These are phyloP conservation scores for Plecotus auritus DNA, from an alignment of 2,113 vertebrate species.

Conservation along the genomic window DNA sequence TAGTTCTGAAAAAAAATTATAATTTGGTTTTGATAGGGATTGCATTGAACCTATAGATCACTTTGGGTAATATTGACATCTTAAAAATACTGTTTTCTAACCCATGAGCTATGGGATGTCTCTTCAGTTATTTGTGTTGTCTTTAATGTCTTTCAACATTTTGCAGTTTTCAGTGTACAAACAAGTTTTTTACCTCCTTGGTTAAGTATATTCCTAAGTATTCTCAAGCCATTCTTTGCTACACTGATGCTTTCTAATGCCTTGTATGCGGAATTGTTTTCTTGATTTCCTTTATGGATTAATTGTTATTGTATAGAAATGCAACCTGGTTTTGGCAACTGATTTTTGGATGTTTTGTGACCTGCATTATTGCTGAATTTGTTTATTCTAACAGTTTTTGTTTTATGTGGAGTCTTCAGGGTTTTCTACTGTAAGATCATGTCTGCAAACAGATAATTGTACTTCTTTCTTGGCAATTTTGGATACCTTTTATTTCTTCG, in stretches of 20 bases:
- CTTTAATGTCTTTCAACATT: background rate
- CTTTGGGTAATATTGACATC: background rate
- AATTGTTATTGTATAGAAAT: background rate
- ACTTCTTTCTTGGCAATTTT: background rate
- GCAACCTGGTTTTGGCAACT: background rate
- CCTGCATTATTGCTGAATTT: background rate
- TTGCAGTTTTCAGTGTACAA: background rate
- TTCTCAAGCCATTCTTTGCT: background rate
- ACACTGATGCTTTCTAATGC: background rate
- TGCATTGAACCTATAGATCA: too few relatives aligned
- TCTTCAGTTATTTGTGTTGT: background rate
- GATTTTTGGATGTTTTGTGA: background rate
- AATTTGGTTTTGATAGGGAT: too few relatives aligned
- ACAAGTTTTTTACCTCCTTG: background rate
- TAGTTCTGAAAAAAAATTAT: too few relatives aligned
- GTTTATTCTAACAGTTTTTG: background rate
- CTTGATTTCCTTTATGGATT: background rate
- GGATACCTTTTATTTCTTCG: too few relatives aligned
- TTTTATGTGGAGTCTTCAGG: background rate
- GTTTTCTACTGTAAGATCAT: background rate
- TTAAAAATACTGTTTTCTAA: background rate
- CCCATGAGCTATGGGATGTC: background rate
- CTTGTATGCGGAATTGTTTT: background rate
- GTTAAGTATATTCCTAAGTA: background rate
- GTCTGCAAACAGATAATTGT: background rate